These are phyloP conservation scores for Paralichthys olivaceus DNA, from an alignment of 2,113 vertebrate species.

Conservation along the genomic window DNA sequence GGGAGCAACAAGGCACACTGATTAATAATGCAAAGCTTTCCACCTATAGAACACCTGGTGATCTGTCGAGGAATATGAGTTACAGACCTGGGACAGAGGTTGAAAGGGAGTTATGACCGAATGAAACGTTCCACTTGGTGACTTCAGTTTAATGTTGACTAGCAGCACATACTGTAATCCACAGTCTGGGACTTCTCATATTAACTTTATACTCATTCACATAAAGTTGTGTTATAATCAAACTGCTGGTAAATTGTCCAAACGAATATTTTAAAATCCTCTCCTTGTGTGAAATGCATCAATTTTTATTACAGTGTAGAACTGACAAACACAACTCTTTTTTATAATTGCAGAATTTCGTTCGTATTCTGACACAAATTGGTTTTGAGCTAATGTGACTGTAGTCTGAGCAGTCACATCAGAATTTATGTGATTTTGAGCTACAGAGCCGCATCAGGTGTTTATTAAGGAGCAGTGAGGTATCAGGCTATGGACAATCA, in stretches of 20 bases:
- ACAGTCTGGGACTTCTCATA: background rate
- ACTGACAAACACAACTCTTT: background rate
- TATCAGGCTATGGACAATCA: background rate
- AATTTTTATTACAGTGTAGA: background rate
- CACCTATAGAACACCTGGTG: conserved; percentile 63
- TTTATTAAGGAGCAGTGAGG: background rate
- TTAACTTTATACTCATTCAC: too few relatives aligned
- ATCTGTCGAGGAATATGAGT: conserved; percentile 23
- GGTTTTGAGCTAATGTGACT: background rate
- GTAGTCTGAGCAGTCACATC: background rate
- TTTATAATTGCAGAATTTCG: background rate
- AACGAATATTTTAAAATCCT: background rate
- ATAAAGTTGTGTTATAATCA: too few relatives aligned
- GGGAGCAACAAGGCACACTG: conserved; percentile 50
- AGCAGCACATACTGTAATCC: background rate
- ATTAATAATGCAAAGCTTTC: conserved; percentile 72
- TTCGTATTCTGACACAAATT: background rate
- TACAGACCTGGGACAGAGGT: background rate
- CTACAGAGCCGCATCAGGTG: background rate
- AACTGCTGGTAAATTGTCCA: too few relatives aligned
- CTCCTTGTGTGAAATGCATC: background rate
- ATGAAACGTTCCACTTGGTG: background rate
- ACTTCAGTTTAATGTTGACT: background rate
- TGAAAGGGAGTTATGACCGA: background rate
- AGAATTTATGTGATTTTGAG: background rate